These are phyloP conservation scores for Calameuta pallipes DNA, from an alignment of 2,888 invertebrate genomes.

Conservation along the genomic window DNA sequence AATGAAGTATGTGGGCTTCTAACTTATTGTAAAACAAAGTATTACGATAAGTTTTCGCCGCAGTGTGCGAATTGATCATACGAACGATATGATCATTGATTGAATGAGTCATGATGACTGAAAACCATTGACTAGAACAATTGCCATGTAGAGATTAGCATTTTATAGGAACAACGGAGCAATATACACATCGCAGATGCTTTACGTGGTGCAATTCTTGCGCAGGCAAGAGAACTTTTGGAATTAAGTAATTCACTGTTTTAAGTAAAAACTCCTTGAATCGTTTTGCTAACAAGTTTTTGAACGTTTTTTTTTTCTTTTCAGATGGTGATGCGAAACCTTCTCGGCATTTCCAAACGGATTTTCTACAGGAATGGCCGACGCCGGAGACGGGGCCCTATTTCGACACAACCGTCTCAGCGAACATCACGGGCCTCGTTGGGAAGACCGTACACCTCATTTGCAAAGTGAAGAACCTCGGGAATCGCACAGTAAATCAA, in stretches of 20 bases:
- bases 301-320: conserved; percentile 14
- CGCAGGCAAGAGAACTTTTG: background rate
- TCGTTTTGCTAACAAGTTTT: background rate
- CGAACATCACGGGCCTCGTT: conserved; percentile 67
- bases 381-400: conserved; percentile 61
- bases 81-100: background rate
- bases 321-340: conserved; percentile 66
- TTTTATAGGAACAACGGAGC: too few species aligned
- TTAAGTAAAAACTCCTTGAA: background rate
- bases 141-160: too few species aligned
- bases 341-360: conserved; percentile 57
- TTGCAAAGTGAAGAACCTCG: conserved; percentile 66
- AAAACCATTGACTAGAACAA: too few species aligned
- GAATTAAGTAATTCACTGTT: background rate
- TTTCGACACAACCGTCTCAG: conserved; percentile 62
- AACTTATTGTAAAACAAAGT: too few species aligned
- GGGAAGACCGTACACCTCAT: conserved; percentile 66
- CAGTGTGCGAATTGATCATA: background rate
- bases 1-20: too few species aligned
- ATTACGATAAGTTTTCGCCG: too few species aligned
- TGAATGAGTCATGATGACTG: too few species aligned
- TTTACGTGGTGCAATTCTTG: too few species aligned
- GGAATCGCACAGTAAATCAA: conserved; percentile 65
- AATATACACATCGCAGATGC: too few species aligned
- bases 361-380: conserved; percentile 63